phyloP scores from a whole-genome alignment of 2,888 invertebrate genomes.

The Drosophila flavopinicola region DNA sequence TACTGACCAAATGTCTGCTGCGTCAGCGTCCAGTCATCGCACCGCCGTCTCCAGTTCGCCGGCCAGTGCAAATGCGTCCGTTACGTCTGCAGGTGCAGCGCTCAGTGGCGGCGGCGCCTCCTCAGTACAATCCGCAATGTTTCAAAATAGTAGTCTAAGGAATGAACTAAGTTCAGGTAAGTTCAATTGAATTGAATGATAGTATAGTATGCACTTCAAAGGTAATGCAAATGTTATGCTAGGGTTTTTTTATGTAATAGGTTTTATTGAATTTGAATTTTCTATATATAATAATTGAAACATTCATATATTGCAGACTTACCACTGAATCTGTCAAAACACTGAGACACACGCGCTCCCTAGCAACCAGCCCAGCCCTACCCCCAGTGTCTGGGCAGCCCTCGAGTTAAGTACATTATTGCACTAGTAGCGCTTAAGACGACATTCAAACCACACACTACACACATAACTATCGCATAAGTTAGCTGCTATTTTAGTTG shows the following conservation, averaged over 20 bases:
- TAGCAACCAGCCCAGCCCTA: constrained; percentile 12
- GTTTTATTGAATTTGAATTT: too few relatives aligned
- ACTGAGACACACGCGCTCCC: constrained; percentile 84
- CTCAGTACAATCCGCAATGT: constrained; percentile 77
- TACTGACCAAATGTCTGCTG: constrained; percentile 72
- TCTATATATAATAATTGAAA: not conserved
- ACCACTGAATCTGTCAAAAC: constrained; percentile 95
- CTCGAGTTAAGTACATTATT: constrained; percentile 70
- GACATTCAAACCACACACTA: constrained; percentile 67
- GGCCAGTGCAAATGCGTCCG: constrained; percentile 58
- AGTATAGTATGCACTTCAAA: too few relatives aligned
- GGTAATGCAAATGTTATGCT: too few relatives aligned
- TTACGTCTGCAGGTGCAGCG: constrained; percentile 51
- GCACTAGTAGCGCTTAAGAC: constrained; percentile 71
- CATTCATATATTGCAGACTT: constrained; percentile 88
- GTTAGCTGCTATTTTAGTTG: constrained; percentile 69
- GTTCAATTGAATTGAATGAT: constrained; percentile 11
- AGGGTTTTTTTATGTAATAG: too few relatives aligned
- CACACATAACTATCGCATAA: constrained; percentile 58
- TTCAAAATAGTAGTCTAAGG: constrained; percentile 84
- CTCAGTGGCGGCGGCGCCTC: constrained; percentile 46
- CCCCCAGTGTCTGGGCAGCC: constrained; percentile 54
- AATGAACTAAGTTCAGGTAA: constrained; percentile 85
- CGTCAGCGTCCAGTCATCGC: constrained; percentile 73
- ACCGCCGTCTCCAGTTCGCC: constrained; percentile 68